Evolutionary conservation across 2,888 invertebrate genomes (phyloP).

Genomic region (Hipparchia sbordonii): DNA sequence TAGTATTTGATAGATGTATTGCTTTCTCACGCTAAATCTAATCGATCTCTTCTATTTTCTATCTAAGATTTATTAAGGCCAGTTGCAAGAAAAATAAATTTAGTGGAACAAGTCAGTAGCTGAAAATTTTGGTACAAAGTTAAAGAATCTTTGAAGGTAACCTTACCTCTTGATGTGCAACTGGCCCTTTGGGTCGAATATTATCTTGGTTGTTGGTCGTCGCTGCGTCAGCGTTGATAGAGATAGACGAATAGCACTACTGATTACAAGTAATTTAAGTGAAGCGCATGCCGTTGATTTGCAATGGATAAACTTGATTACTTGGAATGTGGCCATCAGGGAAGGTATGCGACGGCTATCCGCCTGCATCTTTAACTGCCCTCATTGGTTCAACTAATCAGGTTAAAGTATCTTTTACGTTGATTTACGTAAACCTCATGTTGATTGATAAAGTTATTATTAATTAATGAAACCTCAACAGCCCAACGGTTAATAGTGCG

Average conservation of each 20-base stretch:
- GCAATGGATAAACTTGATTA: constrained; percentile 26
- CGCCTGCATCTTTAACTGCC: constrained; percentile 7
- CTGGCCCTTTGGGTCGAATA: too few relatives aligned
- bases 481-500: too few relatives aligned
- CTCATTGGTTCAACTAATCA: constrained; percentile 20
- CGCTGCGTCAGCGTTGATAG: background rate
- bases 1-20: constrained; percentile 28
- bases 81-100: too few relatives aligned
- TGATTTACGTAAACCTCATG: constrained; percentile 2
- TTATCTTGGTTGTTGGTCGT: background rate
- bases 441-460: constrained; percentile 6
- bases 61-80: too few relatives aligned
- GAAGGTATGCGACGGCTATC: constrained; percentile 18
- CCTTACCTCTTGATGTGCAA: too few relatives aligned
- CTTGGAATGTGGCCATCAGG: constrained; percentile 21
- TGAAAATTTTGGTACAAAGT: too few relatives aligned
- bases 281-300: constrained; percentile 18
- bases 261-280: constrained; percentile 14
- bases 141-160: too few relatives aligned
- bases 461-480: background rate
- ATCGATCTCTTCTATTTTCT: background rate
- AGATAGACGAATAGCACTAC: background rate
- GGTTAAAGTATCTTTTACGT: constrained; percentile 12
- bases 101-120: too few relatives aligned
- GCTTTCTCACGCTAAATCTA: constrained; percentile 19